phyloP scores from a whole-genome alignment of 1,140 invertebrate genomes.

The Rhyzopertha dominica region DNA sequence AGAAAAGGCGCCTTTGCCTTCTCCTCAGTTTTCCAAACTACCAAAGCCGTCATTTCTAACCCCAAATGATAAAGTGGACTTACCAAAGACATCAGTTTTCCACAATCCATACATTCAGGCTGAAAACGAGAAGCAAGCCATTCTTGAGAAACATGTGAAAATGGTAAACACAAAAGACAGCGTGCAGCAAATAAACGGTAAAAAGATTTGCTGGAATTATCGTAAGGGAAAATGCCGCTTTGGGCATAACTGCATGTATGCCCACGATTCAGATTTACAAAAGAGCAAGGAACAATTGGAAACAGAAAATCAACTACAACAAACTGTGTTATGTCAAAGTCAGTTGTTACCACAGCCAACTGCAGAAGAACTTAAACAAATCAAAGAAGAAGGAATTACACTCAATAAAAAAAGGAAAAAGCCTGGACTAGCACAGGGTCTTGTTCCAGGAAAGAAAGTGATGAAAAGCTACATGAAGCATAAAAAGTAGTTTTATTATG shows the following conservation, averaged over 20 bases:
- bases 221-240: conserved; percentile 84
- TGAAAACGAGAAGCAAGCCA: conserved; percentile 80
- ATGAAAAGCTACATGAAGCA: conserved; percentile 62
- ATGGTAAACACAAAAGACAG: conserved; percentile 74
- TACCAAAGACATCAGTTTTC: conserved; percentile 67
- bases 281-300: conserved; percentile 53
- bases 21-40: conserved; percentile 35
- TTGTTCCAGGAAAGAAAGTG: conserved; percentile 80
- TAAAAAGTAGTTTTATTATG: conserved; percentile 19
- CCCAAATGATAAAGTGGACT: conserved; percentile 12
- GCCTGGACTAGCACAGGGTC: conserved; percentile 68
- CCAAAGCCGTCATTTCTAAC: conserved; percentile 49
- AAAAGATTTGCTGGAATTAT: conserved; percentile 91
- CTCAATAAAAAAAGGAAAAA: conserved; percentile 62
- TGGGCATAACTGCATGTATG: conserved; percentile 88
- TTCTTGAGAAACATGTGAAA: conserved; percentile 90
- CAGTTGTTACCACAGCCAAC: conserved; percentile 38
- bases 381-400: conserved; percentile 48
- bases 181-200: conserved; percentile 74
- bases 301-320: conserved; percentile 50
- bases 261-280: conserved; percentile 82
- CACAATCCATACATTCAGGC: conserved; percentile 84
- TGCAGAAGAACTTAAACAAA: conserved; percentile 42
- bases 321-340: conserved; percentile 48
- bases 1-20: conserved; percentile 12